Conservation (phyloP, 1,140 invertebrate species). For the Temnothorax nylanderi region DNA sequence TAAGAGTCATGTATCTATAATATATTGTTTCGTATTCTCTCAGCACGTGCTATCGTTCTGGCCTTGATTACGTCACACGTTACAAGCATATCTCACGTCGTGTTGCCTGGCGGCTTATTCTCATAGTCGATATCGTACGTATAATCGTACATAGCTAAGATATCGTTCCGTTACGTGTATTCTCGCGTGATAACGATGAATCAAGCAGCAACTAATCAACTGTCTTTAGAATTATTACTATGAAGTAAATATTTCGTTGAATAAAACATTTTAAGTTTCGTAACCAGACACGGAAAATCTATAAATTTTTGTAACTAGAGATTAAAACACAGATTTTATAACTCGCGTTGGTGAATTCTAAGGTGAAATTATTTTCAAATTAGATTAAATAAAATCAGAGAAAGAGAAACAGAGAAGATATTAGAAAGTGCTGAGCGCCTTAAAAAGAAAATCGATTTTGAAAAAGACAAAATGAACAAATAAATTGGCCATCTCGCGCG, state of each 20-base stretch:
- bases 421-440: background rate
- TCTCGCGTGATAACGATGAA: slow-evolving; percentile 7
- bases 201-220: slow-evolving; percentile 1
- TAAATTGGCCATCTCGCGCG: slow-evolving; percentile 43
- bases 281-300: background rate
- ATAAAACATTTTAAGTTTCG: background rate
- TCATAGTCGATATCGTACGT: background rate
- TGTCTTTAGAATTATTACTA: background rate
- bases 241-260: background rate
- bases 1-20: slow-evolving; percentile 1
- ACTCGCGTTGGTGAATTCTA: background rate
- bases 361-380: background rate
- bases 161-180: slow-evolving; percentile 9
- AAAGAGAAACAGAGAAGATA: background rate
- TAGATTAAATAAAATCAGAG: slow-evolving; percentile 3
- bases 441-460: background rate
- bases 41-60: slow-evolving; percentile 29
- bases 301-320: background rate
- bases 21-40: slow-evolving; percentile 35
- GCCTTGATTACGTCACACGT: slow-evolving; percentile 51
- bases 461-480: background rate
- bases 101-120: slow-evolving; percentile 17
- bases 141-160: slow-evolving; percentile 9
- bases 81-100: slow-evolving; percentile 22
- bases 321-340: background rate